A percentile compares a stretch with the other conserved stretches of the same genome.
Evolutionary conservation across 2,797 vertebrate species (phyloP).

Genomic region (Platalea minor): DNA sequence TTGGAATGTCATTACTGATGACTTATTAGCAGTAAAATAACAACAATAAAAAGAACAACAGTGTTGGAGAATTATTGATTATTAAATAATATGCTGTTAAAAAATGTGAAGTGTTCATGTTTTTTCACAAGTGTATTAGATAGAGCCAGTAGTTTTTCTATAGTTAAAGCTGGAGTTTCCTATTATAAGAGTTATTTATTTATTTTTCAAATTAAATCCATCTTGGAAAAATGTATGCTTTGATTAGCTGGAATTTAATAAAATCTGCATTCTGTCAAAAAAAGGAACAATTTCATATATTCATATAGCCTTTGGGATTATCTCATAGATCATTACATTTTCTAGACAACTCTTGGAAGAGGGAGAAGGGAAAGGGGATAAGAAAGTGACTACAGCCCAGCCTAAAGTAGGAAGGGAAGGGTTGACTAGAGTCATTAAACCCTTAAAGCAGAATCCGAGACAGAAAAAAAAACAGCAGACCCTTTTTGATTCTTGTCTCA

Average conservation of each 20-base stretch:
- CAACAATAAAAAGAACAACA: background rate
- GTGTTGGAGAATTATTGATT: background rate
- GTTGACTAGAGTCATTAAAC: background rate
- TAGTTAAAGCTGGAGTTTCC: background rate
- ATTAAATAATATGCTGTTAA: background rate
- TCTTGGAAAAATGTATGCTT: background rate
- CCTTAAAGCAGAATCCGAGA: background rate
- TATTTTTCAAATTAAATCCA: background rate
- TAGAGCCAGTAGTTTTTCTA: background rate
- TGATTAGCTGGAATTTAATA: background rate
- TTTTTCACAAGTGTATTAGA: background rate
- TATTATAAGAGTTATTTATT: background rate
- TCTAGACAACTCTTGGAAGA: background rate
- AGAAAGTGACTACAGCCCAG: background rate
- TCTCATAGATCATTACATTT: background rate
- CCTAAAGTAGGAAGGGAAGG: background rate
- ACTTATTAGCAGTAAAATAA: background rate
- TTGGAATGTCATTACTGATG: background rate
- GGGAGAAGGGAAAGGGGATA: background rate
- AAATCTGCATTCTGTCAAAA: background rate
- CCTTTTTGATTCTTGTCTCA: background rate
- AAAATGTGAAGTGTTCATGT: background rate
- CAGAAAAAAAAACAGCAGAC: background rate
- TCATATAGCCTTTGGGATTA: background rate
- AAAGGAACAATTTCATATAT: background rate